Base-by-base conservation (phyloP, 2,797 vertebrate species). In the Leontocebus nigricollis region DNA sequence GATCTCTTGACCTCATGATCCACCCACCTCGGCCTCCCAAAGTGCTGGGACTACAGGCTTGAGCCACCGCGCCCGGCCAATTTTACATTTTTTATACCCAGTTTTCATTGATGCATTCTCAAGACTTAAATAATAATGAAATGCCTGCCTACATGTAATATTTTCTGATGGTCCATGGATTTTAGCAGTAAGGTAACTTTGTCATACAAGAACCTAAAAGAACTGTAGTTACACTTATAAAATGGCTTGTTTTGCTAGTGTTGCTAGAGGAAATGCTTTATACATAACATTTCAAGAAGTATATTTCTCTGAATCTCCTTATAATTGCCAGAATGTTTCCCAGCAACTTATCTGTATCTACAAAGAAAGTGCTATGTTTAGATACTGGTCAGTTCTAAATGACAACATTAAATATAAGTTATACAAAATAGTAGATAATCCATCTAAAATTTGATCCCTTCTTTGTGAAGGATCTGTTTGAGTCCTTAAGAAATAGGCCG, bases 251-350 rank as follows among this genome's bases (percentile, higher is more conserved):
- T 79, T 94, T 93, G 33, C 70, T 93, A 59, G 27, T 92, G 59
- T 87, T 94, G 30, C 87, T 93, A 61, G 87, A 94, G 48, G 90
- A 90, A 97, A 96, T 70, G 24, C 44, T 94, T 94, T 95, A 90
- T 88, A 90, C 88, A 88, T 92, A 70, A 82, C 26, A 86, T 90
- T 93, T 96, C 33, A 88, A 73, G 30, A 93, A 82, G 4, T 2
- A 1, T 87, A 33, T 79, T 96, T 96, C 20, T 94, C 72, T 94
- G 50, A 88, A 55, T 96, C 83, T 96, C 39, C 48, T 89, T 88
- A 73, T 52, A 92, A 19, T 27, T 88, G 14, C 36, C 27, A 82
- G 36, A 88, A 82, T 67, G 7, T 95, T 96, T 90, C 41, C 79
- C 17, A 44, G 64, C 33, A 96, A 84, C 30, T 83, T 97, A 75